Conservation (phyloP, 2,113 vertebrate species). For the Siphamia tubifer region DNA sequence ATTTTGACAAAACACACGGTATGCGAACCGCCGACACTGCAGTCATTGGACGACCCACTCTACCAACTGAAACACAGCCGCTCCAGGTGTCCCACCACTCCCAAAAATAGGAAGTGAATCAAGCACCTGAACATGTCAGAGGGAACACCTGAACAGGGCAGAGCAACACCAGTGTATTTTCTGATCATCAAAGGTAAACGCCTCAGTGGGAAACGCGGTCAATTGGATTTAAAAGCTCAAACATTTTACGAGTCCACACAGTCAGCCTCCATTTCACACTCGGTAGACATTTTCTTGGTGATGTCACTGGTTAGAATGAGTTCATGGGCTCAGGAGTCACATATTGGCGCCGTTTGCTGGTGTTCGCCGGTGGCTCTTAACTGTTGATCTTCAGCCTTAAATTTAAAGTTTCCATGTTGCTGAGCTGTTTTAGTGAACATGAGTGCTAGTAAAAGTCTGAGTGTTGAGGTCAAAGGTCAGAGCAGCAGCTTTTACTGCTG, state of each 20-base stretch:
- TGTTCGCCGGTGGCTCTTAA: too few species aligned
- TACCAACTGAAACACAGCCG: too few species aligned
- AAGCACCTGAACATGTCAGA: not conserved
- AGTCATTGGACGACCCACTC: too few species aligned
- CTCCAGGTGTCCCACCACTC: too few species aligned
- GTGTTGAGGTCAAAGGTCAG: not conserved
- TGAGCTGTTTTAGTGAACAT: not conserved
- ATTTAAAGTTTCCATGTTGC: slow-evolving; percentile 9
- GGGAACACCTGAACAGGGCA: not conserved
- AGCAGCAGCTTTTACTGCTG: not conserved
- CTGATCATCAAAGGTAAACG: not conserved
- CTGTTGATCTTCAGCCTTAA: not conserved
- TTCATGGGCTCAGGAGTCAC: not conserved
- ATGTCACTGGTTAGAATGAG: not conserved
- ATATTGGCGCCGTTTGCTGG: not conserved
- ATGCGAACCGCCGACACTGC: too few species aligned
- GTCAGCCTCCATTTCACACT: slow-evolving; percentile 18
- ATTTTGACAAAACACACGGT: too few species aligned
- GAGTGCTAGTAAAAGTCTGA: not conserved
- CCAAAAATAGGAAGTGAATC: too few species aligned
- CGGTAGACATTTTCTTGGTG: not conserved
- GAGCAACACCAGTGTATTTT: slow-evolving; percentile 4
- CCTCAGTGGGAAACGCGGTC: not conserved
- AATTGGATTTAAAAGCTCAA: slow-evolving; percentile 41
- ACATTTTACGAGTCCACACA: slow-evolving; percentile 33